These are phyloP conservation scores for Aphis gossypii DNA, from an alignment of 1,140 invertebrate genomes.

Conservation along the genomic window DNA sequence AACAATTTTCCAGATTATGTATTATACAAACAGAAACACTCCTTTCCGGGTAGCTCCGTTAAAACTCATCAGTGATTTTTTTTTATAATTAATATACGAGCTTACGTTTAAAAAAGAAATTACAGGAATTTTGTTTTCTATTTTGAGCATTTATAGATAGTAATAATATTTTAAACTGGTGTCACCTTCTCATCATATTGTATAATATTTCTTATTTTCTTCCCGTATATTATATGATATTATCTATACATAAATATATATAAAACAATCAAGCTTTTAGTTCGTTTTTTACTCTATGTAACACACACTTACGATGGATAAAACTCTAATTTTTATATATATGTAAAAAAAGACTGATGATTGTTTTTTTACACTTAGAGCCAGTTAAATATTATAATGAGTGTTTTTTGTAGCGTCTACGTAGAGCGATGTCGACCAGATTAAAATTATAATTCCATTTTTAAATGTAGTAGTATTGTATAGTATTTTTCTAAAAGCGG, in stretches of 20 bases:
- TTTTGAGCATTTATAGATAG: slow-evolving; percentile 45
- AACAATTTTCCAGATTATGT: slow-evolving; percentile 40
- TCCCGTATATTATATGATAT: neutral
- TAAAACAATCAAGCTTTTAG: slow-evolving; percentile 42
- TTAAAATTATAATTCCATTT: slow-evolving; percentile 53
- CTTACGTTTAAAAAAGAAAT: slow-evolving; percentile 48
- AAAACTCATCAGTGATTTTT: neutral
- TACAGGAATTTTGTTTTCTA: slow-evolving; percentile 52
- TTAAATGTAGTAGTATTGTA: slow-evolving; percentile 53
- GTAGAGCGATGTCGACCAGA: slow-evolving; percentile 35
- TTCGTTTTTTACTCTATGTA: slow-evolving; percentile 27
- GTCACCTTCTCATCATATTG: neutral
- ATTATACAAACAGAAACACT: slow-evolving; percentile 36
- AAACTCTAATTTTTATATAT: slow-evolving; percentile 39
- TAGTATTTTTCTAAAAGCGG: slow-evolving; percentile 57
- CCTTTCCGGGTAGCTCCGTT: slow-evolving; percentile 21
- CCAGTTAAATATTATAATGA: slow-evolving; percentile 46
- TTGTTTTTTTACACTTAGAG: slow-evolving; percentile 55
- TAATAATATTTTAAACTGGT: slow-evolving; percentile 18
- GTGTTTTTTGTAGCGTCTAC: slow-evolving; percentile 31
- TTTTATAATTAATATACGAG: slow-evolving; percentile 29
- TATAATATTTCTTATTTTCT: slow-evolving; percentile 31
- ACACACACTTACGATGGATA: neutral
- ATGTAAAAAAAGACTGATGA: slow-evolving; percentile 48
- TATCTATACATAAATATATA: too few relatives aligned